Base-by-base conservation (phyloP, 2,888 invertebrate species). In the Thelaira solivaga region DNA sequence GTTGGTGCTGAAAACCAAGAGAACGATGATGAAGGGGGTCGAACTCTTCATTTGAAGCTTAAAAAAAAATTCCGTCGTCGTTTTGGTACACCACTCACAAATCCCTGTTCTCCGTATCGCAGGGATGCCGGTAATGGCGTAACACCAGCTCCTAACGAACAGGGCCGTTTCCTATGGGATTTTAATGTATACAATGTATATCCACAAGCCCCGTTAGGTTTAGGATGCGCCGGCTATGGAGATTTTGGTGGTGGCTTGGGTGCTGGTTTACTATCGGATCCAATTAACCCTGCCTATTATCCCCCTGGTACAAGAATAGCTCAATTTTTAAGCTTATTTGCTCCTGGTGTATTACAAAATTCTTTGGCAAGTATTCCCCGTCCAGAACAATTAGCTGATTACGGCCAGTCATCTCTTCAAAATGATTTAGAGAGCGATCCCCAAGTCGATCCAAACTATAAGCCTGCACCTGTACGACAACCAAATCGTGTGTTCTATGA, bases 121-220 rank as follows among this genome's bases (percentile, higher is more conserved):
- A 83, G 85, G 1, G 82, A 83, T 76, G 84, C 79, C 16, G 80
- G 11, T 11, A 68, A 49, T 7, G 62, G 8, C 13, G 72, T 53
- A 47, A 85, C 77, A 69, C 82, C 80, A 11, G 57, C 82, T n/a
- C 78, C 81, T 2, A 80, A 64, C 1, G 86, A 84, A 7, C 85
- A 88, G 72, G 88, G 89, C 6, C 85, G 88, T 18, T 85, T 88
- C 16, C 76, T 88, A 1, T 88, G 87, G 83, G 88, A 88, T 64
- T 24, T 88, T 7, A 88, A 88, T 81, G 85, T 88, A 8, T 86
- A 86, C 67, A 88, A 88, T 74, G 83, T 87, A 7, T 86, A 86
- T 68, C 76, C 82, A 0, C 76, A 80, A 57, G 13, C 36, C 39
- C 11, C 69, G 7, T 31, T n/a, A 7, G 36, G 45, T 22, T 41